Percentiles rank a stretch among this genome's conserved stretches.
Evolutionary conservation across 2,888 invertebrate genomes (phyloP).

Genomic region (Seira ritae): DNA sequence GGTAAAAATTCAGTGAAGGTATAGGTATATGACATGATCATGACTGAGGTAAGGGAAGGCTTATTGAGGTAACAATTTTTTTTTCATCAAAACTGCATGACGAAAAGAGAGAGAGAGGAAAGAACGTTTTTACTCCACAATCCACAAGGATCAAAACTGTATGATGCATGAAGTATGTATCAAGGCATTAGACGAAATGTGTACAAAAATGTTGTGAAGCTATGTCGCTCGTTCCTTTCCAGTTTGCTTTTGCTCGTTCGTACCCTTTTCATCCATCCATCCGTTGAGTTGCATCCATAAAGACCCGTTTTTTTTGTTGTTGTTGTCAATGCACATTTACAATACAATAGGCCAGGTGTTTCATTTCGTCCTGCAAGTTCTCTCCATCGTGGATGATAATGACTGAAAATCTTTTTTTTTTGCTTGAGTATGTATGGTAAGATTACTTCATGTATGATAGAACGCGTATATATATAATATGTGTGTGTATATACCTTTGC

Average conservation of each 20-base stretch:
- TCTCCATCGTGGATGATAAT: background rate
- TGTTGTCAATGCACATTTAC: conserved; percentile 28
- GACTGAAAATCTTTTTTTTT: conserved; percentile 49
- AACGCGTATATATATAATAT: background rate
- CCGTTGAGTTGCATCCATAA: conserved; percentile 5
- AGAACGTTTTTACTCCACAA: too few species aligned
- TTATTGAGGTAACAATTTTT: too few species aligned
- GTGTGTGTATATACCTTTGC: too few species aligned
- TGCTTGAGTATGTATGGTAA: background rate
- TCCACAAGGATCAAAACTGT: too few species aligned
- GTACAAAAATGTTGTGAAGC: too few species aligned
- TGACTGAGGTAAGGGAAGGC: too few species aligned
- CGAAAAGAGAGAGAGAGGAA: too few species aligned
- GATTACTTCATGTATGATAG: background rate
- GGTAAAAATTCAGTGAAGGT: too few species aligned
- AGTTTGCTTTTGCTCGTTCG: background rate
- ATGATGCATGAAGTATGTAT: too few species aligned
- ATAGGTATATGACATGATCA: too few species aligned
- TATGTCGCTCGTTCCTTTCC: background rate
- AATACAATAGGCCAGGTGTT: conserved; percentile 66
- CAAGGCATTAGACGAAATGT: too few species aligned
- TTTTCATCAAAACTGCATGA: too few species aligned
- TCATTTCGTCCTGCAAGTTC: conserved; percentile 9
- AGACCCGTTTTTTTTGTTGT: conserved; percentile 4
- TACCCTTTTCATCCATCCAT: background rate